Conservation (phyloP, 2,797 vertebrate genomes). For the Hozukius guyotensis region DNA sequence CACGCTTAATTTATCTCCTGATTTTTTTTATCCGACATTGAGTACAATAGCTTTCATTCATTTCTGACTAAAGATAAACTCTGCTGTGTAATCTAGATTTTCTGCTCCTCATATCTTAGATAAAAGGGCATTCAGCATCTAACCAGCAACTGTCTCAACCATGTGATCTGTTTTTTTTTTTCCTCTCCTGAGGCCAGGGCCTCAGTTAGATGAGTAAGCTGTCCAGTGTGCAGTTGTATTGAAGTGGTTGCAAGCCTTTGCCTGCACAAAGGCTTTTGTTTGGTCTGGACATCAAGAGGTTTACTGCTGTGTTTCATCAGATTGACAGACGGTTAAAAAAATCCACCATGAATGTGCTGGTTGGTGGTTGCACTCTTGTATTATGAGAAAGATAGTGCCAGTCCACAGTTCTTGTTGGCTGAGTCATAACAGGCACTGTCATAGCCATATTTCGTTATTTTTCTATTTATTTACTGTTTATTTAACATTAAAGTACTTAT, state of each 20-base stretch:
- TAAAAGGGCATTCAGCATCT: conserved; percentile 25
- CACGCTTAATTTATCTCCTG: not conserved
- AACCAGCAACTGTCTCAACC: conserved; percentile 1
- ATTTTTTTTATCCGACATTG: conserved; percentile 4
- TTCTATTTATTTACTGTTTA: not conserved
- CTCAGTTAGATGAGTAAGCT: conserved; percentile 39
- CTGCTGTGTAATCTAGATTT: conserved; percentile 24
- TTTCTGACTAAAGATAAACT: conserved; percentile 5
- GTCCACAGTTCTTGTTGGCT: not conserved
- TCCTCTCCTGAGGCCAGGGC: not conserved
- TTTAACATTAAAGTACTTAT: not conserved
- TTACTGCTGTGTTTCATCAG: conserved; percentile 41
- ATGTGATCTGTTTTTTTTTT: conserved; percentile 12
- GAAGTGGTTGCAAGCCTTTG: conserved; percentile 37
- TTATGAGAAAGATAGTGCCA: not conserved
- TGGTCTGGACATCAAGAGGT: conserved; percentile 54
- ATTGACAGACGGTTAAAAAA: not conserved
- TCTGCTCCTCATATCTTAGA: not conserved
- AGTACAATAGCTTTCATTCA: conserved; percentile 3
- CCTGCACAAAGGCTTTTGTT: conserved; percentile 45
- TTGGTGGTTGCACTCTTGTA: conserved; percentile 3
- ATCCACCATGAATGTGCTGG: not conserved
- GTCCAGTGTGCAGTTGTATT: conserved; percentile 25
- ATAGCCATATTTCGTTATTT: not conserved
- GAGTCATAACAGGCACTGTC: not conserved